phyloP scores from a whole-genome alignment of 2,113 vertebrate species.

The Chaetops frenatus region DNA sequence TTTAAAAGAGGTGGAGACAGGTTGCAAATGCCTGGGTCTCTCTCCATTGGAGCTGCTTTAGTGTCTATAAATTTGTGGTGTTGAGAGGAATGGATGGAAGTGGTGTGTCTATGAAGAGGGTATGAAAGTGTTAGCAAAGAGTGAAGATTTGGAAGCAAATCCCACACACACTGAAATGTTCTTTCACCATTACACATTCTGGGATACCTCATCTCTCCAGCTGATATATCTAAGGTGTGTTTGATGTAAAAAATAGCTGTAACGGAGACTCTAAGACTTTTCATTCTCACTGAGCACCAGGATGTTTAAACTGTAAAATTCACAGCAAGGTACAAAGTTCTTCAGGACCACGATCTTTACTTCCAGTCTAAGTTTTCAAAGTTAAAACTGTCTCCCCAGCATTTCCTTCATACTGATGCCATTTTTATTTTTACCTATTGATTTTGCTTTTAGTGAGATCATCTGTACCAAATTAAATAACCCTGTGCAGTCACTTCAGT shows the following conservation, averaged over 20 bases:
- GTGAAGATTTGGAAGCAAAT: neutral
- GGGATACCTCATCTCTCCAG: neutral
- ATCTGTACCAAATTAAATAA: neutral
- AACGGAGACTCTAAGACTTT: neutral
- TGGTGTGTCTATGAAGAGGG: fast-evolving
- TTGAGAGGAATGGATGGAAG: neutral
- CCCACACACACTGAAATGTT: neutral
- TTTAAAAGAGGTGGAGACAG: neutral
- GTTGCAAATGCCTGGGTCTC: neutral
- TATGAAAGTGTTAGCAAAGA: neutral
- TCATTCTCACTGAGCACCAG: neutral
- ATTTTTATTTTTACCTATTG: neutral
- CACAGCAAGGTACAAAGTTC: neutral
- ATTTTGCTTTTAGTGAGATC: neutral
- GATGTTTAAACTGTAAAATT: neutral
- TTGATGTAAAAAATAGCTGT: neutral
- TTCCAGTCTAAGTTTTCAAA: neutral
- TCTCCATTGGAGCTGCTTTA: neutral
- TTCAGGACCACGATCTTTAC: neutral
- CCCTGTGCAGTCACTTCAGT: neutral
- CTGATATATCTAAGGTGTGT: neutral
- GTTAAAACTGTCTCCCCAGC: neutral
- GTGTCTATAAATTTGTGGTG: no score
- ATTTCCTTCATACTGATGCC: neutral
- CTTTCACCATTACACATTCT: neutral